These are phyloP conservation scores for Anolis apletophallus DNA, from an alignment of 2,797 vertebrate species.

Conservation along the genomic window DNA sequence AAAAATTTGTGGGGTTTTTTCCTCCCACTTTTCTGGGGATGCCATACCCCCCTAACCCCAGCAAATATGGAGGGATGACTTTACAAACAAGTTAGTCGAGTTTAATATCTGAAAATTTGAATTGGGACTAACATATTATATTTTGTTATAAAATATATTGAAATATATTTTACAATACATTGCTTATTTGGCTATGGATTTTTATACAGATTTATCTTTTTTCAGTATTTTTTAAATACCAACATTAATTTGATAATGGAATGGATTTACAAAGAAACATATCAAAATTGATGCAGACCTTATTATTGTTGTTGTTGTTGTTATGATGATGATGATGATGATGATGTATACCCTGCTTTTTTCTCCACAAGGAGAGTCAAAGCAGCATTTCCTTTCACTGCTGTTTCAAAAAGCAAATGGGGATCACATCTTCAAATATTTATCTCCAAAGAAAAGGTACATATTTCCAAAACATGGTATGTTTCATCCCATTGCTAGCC, in stretches of 20 bases:
- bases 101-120: not conserved
- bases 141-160: slow-evolving; percentile 1
- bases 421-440: not conserved
- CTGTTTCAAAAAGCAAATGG: not conserved
- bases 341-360: no score
- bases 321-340: no score
- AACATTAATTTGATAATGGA: not conserved
- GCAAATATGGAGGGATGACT: not conserved
- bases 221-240: not conserved
- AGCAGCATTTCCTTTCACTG: not conserved
- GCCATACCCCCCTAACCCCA: no score
- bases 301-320: no score
- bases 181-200: not conserved
- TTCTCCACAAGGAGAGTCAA: no score
- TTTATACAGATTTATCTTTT: not conserved
- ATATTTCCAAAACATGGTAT: no score
- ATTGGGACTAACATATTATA: not conserved
- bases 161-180: not conserved
- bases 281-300: not conserved
- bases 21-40: no score
- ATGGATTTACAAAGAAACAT: not conserved
- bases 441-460: not conserved
- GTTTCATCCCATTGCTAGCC: not conserved
- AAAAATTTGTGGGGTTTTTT: no score
- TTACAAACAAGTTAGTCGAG: not conserved